phyloP scores from a whole-genome alignment of 2,113 vertebrate genomes.

The Gila orcuttii region DNA sequence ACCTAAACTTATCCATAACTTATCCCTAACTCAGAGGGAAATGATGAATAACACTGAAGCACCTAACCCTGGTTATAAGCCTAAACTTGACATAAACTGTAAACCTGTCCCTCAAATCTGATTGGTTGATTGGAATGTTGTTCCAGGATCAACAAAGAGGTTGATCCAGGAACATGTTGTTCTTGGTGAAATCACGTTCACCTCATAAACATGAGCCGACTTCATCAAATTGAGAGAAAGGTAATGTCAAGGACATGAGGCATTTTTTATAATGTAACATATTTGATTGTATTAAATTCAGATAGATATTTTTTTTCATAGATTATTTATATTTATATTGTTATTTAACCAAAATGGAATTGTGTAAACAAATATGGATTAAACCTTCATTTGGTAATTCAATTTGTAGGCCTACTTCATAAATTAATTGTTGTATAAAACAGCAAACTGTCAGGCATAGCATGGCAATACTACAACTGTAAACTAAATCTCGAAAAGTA shows the following conservation, averaged over 20 bases:
- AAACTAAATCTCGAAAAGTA: neutral
- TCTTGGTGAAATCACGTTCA: too few species aligned
- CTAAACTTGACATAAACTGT: too few species aligned
- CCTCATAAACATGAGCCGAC: slow-evolving; percentile 27
- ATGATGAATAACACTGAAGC: too few species aligned
- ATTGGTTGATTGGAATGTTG: too few species aligned
- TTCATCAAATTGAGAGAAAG: neutral
- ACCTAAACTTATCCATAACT: neutral
- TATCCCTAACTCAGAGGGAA: neutral
- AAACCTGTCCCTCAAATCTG: too few species aligned
- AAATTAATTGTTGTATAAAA: neutral
- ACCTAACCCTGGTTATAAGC: too few species aligned
- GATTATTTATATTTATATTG: neutral
- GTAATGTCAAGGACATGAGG: neutral
- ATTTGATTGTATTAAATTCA: neutral
- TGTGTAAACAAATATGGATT: neutral
- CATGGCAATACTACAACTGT: neutral
- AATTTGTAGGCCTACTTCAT: neutral
- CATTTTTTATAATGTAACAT: neutral
- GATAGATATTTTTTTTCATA: neutral
- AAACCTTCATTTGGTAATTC: neutral
- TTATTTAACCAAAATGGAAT: neutral
- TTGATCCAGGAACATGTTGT: too few species aligned
- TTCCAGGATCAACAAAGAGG: too few species aligned
- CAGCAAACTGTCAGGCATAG: neutral